Conservation (phyloP, 2,888 invertebrate genomes). For the Nemotelus pantherinus region DNA sequence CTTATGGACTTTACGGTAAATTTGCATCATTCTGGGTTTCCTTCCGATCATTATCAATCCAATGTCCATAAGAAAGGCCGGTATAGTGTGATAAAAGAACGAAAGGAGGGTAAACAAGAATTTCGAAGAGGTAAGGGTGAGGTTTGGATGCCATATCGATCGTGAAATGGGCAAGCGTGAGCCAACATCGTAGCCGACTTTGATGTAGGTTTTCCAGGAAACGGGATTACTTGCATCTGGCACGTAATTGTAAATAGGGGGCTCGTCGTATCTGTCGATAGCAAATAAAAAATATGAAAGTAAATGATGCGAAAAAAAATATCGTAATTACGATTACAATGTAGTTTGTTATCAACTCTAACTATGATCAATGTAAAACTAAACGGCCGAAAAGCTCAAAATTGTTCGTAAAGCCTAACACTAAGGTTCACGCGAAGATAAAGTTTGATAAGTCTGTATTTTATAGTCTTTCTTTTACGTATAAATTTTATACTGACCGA, state of each 20-base stretch:
- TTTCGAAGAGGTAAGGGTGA: slow-evolving; percentile 65
- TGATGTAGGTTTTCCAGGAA: slow-evolving; percentile 78
- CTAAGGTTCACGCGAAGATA: too few relatives aligned
- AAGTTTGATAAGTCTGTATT: too few relatives aligned
- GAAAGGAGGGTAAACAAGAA: slow-evolving; percentile 64
- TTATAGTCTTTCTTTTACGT: too few relatives aligned
- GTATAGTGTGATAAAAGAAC: slow-evolving; percentile 71
- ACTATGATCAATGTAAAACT: background rate
- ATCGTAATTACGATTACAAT: background rate
- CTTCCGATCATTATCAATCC: slow-evolving; percentile 67
- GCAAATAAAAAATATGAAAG: background rate
- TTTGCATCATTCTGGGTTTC: slow-evolving; percentile 74
- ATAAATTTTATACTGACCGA: too few relatives aligned
- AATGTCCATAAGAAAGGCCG: slow-evolving; percentile 71
- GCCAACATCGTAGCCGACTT: slow-evolving; percentile 67
- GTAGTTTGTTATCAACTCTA: too few relatives aligned
- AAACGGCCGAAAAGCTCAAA: background rate
- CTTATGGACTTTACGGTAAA: slow-evolving; percentile 83
- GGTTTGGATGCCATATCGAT: slow-evolving; percentile 75
- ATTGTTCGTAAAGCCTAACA: background rate
- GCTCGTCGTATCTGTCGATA: slow-evolving; percentile 57
- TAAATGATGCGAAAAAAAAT: background rate
- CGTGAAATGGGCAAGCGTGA: slow-evolving; percentile 69
- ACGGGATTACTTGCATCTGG: slow-evolving; percentile 82
- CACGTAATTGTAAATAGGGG: slow-evolving; percentile 85